Conservation (phyloP, 2,888 invertebrate species). For the Exephanes ischioxanthus region DNA sequence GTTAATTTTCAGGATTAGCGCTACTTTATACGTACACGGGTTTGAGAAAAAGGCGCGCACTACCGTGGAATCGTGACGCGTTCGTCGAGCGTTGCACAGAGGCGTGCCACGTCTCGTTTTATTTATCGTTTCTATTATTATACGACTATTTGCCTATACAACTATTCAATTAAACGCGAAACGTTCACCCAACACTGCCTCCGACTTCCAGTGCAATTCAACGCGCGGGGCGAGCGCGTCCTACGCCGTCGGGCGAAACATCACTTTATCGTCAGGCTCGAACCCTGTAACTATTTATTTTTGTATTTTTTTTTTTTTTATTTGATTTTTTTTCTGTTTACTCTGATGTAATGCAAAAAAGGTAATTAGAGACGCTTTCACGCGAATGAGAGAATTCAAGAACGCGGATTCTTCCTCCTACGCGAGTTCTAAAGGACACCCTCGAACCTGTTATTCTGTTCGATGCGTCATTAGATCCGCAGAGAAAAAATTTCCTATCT, state of each 20-base stretch:
- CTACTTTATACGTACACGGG: conserved; percentile 28
- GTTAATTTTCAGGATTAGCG: conserved; percentile 37
- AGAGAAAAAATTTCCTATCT: not conserved
- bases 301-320: conserved; percentile 13
- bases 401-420: conserved; percentile 38
- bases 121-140: conserved; percentile 58
- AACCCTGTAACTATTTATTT: conserved; percentile 12
- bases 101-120: conserved; percentile 47
- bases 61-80: conserved; percentile 53
- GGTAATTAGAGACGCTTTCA: conserved; percentile 35
- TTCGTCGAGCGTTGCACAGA: conserved; percentile 12
- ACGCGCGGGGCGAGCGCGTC: not conserved
- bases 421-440: conserved; percentile 28
- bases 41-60: not conserved
- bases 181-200: not conserved
- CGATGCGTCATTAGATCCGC: not conserved
- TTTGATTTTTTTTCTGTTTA: not conserved
- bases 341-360: not conserved
- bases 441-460: conserved; percentile 7
- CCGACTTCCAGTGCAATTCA: conserved; percentile 18
- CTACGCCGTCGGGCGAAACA: conserved; percentile 5
- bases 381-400: conserved; percentile 10
- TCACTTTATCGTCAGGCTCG: conserved; percentile 9
- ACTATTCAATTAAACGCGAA: conserved; percentile 50
- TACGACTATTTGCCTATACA: conserved; percentile 41